Evolutionary conservation across 2,797 vertebrate species (phyloP), one percentile per base, ranked within the genome.

Genomic region (Lithobates sylvaticus): DNA sequence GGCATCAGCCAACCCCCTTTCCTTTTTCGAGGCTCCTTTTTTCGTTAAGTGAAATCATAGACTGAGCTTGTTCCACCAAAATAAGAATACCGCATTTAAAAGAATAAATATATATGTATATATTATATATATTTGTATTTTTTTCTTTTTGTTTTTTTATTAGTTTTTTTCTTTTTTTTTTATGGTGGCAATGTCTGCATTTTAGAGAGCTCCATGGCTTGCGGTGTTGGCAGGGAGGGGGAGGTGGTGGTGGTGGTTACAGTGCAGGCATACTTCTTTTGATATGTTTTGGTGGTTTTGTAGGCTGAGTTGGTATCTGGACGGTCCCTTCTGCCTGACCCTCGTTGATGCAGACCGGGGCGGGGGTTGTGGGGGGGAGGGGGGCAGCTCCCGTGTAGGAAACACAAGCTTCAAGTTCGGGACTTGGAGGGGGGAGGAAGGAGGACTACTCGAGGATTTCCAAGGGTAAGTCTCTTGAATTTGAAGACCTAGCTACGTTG

Each of bases 91-190:
- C 80, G 85, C 80, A 69, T 87, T 83, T 87, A 87, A 83, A 87
- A 87, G 86, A 87, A 87, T 87, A 87, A 87, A 87, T 87, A 87
- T 87, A 87, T 88, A 84, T 78, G 77, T 86, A 61, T 86, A 84
- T 70, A 82, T 76, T 83, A 81, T 90, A 79, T 90, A 85, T 88
- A 87, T 81, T 84, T 90, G 73, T 78, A 27, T 72, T 54, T 72
- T 84, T 78, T 79, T 89, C 86, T 81, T 88, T 83, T 81, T 83
- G 2, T 4, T 32, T 78, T 32, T 78, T 54, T 78, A 75, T 89
- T 79, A 71, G 85, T 81, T 88, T 83, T 79, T 81, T 64, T 78
- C 36, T 65, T 73, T 76, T 87, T 74, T 88, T 83, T 81, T 85
- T 67, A 79, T 81, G 83, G 76, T 84, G 88, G 83, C 83, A 78